Evolutionary conservation across 2,113 vertebrate genomes (phyloP), one percentile per base, ranked within the genome.

Genomic region (Apeltes quadracus): DNA sequence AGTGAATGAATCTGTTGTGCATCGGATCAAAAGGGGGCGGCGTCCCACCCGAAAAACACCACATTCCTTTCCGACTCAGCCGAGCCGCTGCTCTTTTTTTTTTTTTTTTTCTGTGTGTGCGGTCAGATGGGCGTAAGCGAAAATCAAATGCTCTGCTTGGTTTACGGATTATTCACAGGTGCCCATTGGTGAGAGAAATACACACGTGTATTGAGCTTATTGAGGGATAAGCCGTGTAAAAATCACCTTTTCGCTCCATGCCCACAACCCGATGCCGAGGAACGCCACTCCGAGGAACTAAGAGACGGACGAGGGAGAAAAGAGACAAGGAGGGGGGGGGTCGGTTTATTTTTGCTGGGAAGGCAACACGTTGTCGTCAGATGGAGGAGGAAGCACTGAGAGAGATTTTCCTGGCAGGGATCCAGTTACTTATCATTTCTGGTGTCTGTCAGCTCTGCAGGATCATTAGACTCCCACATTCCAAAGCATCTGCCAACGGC

Each of bases 201-300:
- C 12, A 55, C n/a, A 59, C 14, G 53, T 11, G 41, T 16, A 55
- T 63, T 54, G 3, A 43, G 22, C 4, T 61, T 67, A 23, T 44
- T n/a, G 43, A 23, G 46, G 25, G 4, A 69, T 4, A 2, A 56
- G 4, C 34, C 46, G 25, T 12, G 39, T n/a, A n/a, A 48, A 77
- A 77, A 78, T 68, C 72, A 92, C 90, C 85, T 92, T 92, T 66
- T 92, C 91, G 23, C 84, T 92, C 91, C 91, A 92, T 64, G 91
- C 91, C 91, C 91, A 92, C 76, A 92, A 46, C 6, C 91, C 90
- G 2, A 91, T 90, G 79, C 61, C 90, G 18, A 91, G 90, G 64
- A 92, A 92, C 0, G 90, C 88, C 63, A 92, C 67, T 72, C 91
- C 91, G 13, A 92, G 90, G 72, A 92, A 91, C 91, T 91, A 67